phyloP scores from a whole-genome alignment of 2,797 vertebrate genomes.

The Gobio occitaniae region DNA sequence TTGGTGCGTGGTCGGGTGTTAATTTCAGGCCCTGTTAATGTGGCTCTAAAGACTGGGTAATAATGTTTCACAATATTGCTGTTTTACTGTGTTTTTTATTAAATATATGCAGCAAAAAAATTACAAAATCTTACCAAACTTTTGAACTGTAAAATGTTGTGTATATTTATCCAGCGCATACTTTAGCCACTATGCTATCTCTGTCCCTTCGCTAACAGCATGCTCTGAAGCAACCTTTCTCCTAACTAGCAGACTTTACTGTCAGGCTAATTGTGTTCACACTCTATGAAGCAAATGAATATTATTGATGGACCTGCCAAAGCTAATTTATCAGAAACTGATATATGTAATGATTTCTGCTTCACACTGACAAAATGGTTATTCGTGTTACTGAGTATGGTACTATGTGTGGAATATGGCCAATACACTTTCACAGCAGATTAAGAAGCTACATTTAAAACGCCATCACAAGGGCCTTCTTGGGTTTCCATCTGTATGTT shows the following conservation, averaged over 20 bases:
- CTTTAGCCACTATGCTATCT: background rate
- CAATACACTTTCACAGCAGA: conserved; percentile 12
- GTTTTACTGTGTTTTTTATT: too few relatives aligned
- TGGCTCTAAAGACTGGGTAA: too few relatives aligned
- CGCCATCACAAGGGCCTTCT: background rate
- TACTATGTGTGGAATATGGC: background rate
- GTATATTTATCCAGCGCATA: background rate
- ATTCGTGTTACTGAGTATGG: background rate
- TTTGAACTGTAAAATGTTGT: background rate
- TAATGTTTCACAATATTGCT: too few relatives aligned
- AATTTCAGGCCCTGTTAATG: too few relatives aligned
- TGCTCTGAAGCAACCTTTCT: conserved; percentile 16
- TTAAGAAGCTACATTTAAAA: conserved; percentile 11
- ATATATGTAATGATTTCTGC: conserved; percentile 15
- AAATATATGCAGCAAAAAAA: background rate
- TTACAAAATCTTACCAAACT: background rate
- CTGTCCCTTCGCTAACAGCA: background rate
- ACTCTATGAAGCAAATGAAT: conserved; percentile 34
- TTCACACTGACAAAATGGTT: conserved; percentile 17
- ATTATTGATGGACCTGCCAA: conserved; percentile 33
- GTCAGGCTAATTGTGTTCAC: conserved; percentile 20
- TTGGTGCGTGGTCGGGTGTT: too few relatives aligned
- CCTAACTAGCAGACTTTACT: conserved; percentile 23
- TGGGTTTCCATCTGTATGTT: background rate
- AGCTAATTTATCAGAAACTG: conserved; percentile 36